Evolutionary conservation across 2,113 vertebrate species (phyloP), one percentile per base, ranked within the genome.

Genomic region (Leptocoma aspasia): DNA sequence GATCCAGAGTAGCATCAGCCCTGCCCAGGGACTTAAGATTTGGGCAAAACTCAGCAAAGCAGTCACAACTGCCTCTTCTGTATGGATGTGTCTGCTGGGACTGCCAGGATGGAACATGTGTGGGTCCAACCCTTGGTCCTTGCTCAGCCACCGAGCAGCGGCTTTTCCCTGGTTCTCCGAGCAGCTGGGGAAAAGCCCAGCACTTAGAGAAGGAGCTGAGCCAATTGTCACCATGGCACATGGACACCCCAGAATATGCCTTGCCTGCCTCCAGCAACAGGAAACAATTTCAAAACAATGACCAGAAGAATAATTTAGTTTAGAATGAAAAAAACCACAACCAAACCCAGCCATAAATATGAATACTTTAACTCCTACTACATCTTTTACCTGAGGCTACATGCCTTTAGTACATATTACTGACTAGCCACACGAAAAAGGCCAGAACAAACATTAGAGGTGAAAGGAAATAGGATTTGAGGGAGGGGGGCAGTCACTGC

Each of bases 71-170:
- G 37, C 33, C 14, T 27, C 50, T 73, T 59, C 45, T 83, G 28
- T 2, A 21, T 3, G 33, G 56, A 35, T 11, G 23, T 26, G 30
- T 9, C 28, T 57, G 42, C 30, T 66, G 50, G 23, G 59, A 42
- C 39, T 15, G 3, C 30, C 24, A 60, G 61, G 18, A 44, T 31
- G 28, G 65, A n/a, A 20, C 0, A 0, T 17, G 28, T 22, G 41
- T 2, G 2, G 7, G n/a, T 91, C 49, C 71, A 56, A 2, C 31
- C 18, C 30, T 45, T 18, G 12, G 31, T 50, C 56, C 45, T 50
- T 28, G 37, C 47, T 83, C 4, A 3, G 28, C 26, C 63, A 41
- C 31, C 0, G 0, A 64, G 23, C 15, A 23, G 22, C 23, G 26
- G 6, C 30, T 54, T n/a, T 83, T 4, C 39, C 28, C 15, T 49